Evolutionary conservation across 2,888 invertebrate species (phyloP), one percentile per base, ranked within the genome.

Genomic region (Prosopocoilus inquinatus): DNA sequence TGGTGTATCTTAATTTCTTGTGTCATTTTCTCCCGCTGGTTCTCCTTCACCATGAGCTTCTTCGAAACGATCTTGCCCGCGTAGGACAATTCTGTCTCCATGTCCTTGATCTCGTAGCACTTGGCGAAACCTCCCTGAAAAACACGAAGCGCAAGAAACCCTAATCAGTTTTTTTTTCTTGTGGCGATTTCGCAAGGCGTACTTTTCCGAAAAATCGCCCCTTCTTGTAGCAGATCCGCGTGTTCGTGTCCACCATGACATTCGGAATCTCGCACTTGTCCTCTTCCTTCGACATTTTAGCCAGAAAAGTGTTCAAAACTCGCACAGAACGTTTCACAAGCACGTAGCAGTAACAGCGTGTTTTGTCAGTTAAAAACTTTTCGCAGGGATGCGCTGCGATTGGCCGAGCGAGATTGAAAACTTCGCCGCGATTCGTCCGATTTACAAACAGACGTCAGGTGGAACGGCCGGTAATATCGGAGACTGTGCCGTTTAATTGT

Each of bases 21-120:
- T 0, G 89, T 87, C 88, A 97, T 97, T 81, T 99, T 99, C 69
- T 98, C 97, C 67, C 91, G 91, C 74, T 99, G 98, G 75, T 94
- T 95, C 63, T 89, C 89, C 76, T 98, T 99, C 55, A 87, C 84
- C 80, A 99, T 88, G 49, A 96, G 80, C 63, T 89, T 87, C 77
- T 99, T 99, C 15, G 97, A 91, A 12, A 99, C 96, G 67, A 99
- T 94, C 82, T 99, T 93, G 62, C 96, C 98, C 36, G 99, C 99
- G 78, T 85, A 95, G 0, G 92, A 81, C 68, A 87, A 84, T 64
- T 89, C 87, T n/a, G 87, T 87, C 41, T 82, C 81, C 57, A 85
- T 79, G 74, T 97, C 94, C 64, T 86, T 89, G 62, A 99, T 88
- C 79, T 99, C 97, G 80, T 96, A 99, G 76, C 98, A 99, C 88